A percentile compares a stretch with the other conserved stretches of the same genome.
These are phyloP conservation scores for Ochropacha duplaris DNA, from an alignment of 2,888 invertebrate genomes.

Conservation along the genomic window DNA sequence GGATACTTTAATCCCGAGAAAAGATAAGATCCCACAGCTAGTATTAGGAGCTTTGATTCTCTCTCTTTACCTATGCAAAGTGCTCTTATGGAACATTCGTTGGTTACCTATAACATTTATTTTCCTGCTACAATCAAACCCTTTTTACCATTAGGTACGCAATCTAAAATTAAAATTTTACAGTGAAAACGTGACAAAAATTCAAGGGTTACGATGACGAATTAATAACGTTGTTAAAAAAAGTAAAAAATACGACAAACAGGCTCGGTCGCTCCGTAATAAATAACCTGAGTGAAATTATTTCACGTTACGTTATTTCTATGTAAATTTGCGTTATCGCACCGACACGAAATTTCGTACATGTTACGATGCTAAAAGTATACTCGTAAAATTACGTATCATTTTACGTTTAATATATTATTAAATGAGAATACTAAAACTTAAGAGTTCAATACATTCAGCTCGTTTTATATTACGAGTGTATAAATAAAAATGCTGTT, in stretches of 20 bases:
- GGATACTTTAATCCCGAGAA: too few relatives aligned
- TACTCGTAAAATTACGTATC: not conserved
- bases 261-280: conserved; percentile 15
- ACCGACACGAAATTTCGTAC: conserved; percentile 22
- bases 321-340: conserved; percentile 51
- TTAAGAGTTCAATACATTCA: too few relatives aligned
- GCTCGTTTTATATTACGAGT: too few relatives aligned
- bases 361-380: conserved; percentile 5
- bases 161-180: not conserved
- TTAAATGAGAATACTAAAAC: too few relatives aligned
- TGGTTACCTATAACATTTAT: too few relatives aligned
- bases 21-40: too few relatives aligned
- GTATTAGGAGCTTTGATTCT: too few relatives aligned
- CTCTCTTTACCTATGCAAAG: too few relatives aligned
- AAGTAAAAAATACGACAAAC: not conserved
- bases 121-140: not conserved
- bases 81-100: too few relatives aligned
- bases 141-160: not conserved
- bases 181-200: not conserved
- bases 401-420: not conserved
- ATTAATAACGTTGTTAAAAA: not conserved
- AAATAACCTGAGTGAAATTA: conserved; percentile 35
- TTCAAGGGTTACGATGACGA: not conserved
- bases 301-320: conserved; percentile 39
- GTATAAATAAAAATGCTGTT: too few relatives aligned